Percentiles rank a stretch among this genome's conserved stretches.
These are phyloP conservation scores for Eidolon helvum DNA, from an alignment of 2,113 vertebrate genomes.

Conservation along the genomic window DNA sequence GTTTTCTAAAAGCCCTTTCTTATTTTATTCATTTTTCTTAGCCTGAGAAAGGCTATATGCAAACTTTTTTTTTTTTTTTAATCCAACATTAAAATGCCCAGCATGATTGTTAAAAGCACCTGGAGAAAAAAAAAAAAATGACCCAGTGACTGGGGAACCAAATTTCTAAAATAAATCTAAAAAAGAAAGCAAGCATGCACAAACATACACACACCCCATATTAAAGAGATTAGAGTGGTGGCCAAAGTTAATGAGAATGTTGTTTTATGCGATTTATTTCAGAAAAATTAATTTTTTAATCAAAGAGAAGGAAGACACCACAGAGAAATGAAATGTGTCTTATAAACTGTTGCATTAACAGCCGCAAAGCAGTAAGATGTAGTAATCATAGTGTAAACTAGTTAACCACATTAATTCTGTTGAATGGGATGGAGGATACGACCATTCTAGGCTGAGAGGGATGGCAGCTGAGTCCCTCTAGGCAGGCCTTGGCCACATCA, in stretches of 20 bases:
- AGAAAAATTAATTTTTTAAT: constrained; percentile 19
- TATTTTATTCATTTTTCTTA: constrained; percentile 45
- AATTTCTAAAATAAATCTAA: constrained; percentile 47
- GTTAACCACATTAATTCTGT: neutral
- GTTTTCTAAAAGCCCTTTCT: constrained; percentile 27
- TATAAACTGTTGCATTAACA: neutral
- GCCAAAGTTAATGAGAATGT: neutral
- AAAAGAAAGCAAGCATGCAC: neutral
- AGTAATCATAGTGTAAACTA: neutral
- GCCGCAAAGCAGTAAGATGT: neutral
- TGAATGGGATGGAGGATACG: neutral
- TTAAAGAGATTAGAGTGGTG: neutral
- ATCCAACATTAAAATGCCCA: neutral
- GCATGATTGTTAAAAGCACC: constrained; percentile 22
- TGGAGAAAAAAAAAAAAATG: neutral
- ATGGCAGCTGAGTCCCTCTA: neutral
- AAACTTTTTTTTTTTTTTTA: neutral
- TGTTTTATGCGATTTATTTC: neutral
- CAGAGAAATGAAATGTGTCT: neutral
- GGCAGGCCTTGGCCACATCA: neutral
- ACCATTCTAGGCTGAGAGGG: neutral
- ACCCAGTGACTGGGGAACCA: neutral
- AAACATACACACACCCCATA: neutral
- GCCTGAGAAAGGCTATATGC: constrained; percentile 9
- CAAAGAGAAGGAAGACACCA: neutral